Conservation (phyloP, 2,797 vertebrate genomes). For the Cryptoblepharus egeriae region DNA sequence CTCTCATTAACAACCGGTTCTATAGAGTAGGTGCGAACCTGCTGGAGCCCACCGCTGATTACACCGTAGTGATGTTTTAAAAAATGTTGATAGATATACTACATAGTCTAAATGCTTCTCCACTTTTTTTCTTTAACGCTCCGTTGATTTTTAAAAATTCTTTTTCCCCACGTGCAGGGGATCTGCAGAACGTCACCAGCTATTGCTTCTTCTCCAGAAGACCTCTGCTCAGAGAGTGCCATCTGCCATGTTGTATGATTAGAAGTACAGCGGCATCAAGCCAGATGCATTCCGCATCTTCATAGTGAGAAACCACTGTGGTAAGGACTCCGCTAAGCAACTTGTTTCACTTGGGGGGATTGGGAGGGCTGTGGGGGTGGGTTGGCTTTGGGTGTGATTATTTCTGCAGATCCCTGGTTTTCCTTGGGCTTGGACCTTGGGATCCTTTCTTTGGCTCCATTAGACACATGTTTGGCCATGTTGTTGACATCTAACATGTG, state of each 20-base stretch:
- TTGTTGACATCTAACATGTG: not conserved
- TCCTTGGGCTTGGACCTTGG: not conserved
- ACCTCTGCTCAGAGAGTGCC: not conserved
- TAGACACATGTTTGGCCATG: not conserved
- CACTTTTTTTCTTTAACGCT: not conserved
- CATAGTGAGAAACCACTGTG: not conserved
- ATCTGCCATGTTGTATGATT: too few species aligned
- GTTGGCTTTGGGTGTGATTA: not conserved
- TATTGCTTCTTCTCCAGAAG: not conserved
- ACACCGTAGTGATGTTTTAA: not conserved
- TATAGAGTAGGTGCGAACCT: too few species aligned
- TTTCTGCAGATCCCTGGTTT: not conserved
- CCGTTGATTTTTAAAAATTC: too few species aligned
- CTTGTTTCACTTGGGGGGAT: not conserved
- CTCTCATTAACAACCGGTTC: too few species aligned
- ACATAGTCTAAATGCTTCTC: not conserved
- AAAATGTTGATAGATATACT: not conserved
- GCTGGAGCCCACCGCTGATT: too few species aligned
- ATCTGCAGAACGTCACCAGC: not conserved
- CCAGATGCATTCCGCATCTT: not conserved
- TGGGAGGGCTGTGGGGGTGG: not conserved
- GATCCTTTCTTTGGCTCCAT: not conserved
- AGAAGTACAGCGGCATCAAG: fast-evolving
- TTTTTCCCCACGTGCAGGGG: not conserved
- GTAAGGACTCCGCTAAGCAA: not conserved